Evolutionary conservation across 1,140 invertebrate genomes (phyloP), one percentile per base, ranked within the genome.

Genomic region (Caenorhabditis latens): DNA sequence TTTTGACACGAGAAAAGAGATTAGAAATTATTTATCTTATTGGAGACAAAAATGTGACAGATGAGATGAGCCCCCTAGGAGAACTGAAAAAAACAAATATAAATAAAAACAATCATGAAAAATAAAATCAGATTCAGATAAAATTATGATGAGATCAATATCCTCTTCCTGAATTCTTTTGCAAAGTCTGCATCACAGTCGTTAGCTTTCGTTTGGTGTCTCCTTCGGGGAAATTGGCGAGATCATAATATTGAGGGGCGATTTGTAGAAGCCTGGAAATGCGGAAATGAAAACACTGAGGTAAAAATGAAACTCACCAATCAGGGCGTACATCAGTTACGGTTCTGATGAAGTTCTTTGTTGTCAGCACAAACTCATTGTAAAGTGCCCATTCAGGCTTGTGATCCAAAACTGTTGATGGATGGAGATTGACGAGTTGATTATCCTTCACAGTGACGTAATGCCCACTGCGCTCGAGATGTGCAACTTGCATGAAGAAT

Each of bases 341-440:
- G 2, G 98, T 99, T 89, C 98, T 94, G 90, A 99, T 99, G 93
- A 99, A 99, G 93, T 99, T 99, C 93, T 99, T 99, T 16, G 98
- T 99, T 48, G 98, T 99, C 83, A 99, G 94, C 46, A 99, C 98
- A 93, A 99, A 99, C 94, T 99, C 98, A 94, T 99, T 99, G 94
- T 99, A 99, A 82, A 99, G 95, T 21, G 99, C 98, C 98, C 98
- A 99, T 93, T 99, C 98, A 4, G 98, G 98, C 94, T 99, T 99
- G 93, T 99, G 98, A 94, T 99, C 98, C 19, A 99, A 94, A 93
- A 97, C 99, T 21, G 97, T 99, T 71, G 97, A 99, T 0, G 98
- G 98, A 94, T 99, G 98, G 16, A 99, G 94, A 32, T 88, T 88
- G 16, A 87, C 86, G 84, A 97, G 95, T 94, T 99, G 98, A 94